Conservation (phyloP, 2,797 vertebrate species). For the Periparus ater region DNA sequence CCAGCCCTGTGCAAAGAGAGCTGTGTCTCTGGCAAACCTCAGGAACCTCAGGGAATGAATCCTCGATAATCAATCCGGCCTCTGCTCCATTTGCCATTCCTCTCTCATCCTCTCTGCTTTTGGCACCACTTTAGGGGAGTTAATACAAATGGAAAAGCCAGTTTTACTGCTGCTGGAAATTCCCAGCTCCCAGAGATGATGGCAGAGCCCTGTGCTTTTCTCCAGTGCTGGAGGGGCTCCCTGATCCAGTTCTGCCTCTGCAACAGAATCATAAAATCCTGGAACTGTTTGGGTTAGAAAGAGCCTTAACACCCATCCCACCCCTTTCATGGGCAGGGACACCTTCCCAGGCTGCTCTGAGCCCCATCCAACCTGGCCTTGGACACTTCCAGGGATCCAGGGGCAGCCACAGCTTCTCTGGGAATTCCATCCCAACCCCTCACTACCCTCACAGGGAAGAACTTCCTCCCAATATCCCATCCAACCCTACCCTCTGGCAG, state of each 20-base stretch:
- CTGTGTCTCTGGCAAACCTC: constrained; percentile 49
- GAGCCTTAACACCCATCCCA: accelerated
- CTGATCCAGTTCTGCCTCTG: background rate
- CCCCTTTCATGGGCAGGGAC: background rate
- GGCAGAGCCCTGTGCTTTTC: background rate
- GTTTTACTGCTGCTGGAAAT: background rate
- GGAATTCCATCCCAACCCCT: background rate
- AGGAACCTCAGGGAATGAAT: constrained; percentile 50
- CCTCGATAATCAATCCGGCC: constrained; percentile 49
- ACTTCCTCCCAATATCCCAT: background rate
- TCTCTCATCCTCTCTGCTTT: background rate
- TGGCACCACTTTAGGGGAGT: constrained; percentile 41
- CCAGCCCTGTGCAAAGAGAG: constrained; percentile 32
- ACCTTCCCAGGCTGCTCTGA: background rate
- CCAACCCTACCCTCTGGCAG: background rate
- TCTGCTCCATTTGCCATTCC: constrained; percentile 26
- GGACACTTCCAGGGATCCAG: background rate
- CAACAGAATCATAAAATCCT: background rate
- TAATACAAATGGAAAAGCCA: constrained; percentile 19
- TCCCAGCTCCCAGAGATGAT: background rate
- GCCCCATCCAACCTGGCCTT: accelerated
- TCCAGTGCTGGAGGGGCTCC: background rate
- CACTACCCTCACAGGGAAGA: background rate
- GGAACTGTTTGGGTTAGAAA: background rate
- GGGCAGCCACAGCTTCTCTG: background rate